Base-by-base conservation (phyloP, 2,888 invertebrate species). In the Protodeltote pygarga region DNA sequence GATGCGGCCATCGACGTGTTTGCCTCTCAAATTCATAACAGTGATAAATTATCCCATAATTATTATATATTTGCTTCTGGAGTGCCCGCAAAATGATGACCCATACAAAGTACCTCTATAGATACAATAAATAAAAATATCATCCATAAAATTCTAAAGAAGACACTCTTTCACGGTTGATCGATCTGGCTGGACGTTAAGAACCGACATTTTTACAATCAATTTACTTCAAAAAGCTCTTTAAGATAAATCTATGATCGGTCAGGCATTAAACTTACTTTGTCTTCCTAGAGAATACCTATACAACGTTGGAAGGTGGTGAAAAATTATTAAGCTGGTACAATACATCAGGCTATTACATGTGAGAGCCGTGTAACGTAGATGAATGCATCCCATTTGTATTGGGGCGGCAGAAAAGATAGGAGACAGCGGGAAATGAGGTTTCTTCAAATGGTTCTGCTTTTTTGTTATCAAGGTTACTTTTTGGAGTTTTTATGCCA, bases 321-420 rank as follows among this genome's bases (percentile, higher is more conserved):
- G 44, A 52, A 71, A 78, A 77, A 81, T 86, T 85, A 85, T 84
- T 80, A 81, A 86, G 79, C 78, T 79, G 79, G 83, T 78, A 84
- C 82, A 75, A 87, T 89, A 87, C 75, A 85, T 89, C 84, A 88
- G 73, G 50, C 78, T 75, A 83, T 89, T 87, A 89, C 75, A 60
- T 71, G 78, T 61, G 81, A 83, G 81, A 82, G 77, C 80, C 69
- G 68, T 52, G 73, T 80, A 86, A 86, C 81, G 66, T 73, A 77
- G 85, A 88, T 73, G 78, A 77, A 89, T 89, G 84, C 80, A 77
- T 64, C 67, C 75, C 76, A 84, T 88, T 87, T 77, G 65, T 82
- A 62, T 71, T 32, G 11, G 15, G 6, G 14, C 32, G 69, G 75
- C 48, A 38, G 32, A 64, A 71, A 52, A 10, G 38, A 60, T n/a